Percentiles rank a stretch among this genome's conserved stretches.
Evolutionary conservation across 2,113 vertebrate species (phyloP).

Genomic region (Gymnogyps californianus): DNA sequence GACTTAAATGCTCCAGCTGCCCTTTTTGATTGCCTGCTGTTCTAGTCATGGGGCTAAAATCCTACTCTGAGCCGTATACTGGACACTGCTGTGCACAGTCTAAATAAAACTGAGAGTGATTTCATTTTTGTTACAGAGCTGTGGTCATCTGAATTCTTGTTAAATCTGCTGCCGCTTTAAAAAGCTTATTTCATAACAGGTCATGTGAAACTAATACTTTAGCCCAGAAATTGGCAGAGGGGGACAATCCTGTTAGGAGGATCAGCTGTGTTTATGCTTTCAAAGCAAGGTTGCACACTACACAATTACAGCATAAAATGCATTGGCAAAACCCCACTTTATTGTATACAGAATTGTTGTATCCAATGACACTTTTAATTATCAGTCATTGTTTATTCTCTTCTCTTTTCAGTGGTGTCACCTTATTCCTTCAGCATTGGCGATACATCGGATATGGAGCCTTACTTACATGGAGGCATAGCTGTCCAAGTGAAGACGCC

Average conservation of each 20-base stretch:
- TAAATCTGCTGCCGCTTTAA: not conserved
- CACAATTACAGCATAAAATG: not conserved
- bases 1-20: not conserved
- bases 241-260: not conserved
- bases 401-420: constrained; percentile 82
- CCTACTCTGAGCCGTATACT: not conserved
- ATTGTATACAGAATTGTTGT: not conserved
- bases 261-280: not conserved
- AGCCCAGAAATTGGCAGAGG: not conserved
- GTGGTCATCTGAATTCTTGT: not conserved
- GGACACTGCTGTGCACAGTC: not conserved
- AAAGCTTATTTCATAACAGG: constrained; percentile 14
- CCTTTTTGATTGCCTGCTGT: not conserved
- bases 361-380: not conserved
- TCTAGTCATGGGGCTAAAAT: not conserved
- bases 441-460: constrained; percentile 84
- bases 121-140: constrained; percentile 1
- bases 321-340: not conserved
- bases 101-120: not conserved
- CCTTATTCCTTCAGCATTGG: constrained; percentile 91
- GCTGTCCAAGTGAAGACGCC: constrained; percentile 88
- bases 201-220: not conserved
- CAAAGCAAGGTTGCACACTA: not conserved
- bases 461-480: constrained; percentile 91
- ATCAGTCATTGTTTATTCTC: not conserved